Conservation (phyloP, 2,888 invertebrate species). For the Tupiocoris notatus region DNA sequence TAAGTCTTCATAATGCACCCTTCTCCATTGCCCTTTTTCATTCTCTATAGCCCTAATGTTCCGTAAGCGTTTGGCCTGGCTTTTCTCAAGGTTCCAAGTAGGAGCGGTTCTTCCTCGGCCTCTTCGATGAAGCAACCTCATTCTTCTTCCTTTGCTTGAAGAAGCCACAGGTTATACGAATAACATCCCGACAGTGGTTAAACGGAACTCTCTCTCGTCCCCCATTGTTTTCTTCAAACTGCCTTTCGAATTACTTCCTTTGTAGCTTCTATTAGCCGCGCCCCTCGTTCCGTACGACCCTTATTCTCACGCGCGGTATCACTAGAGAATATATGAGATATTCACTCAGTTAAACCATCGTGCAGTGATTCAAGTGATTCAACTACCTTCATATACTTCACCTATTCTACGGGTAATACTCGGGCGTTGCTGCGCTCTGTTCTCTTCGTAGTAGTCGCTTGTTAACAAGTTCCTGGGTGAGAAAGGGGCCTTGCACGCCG, state of each 20-base stretch:
- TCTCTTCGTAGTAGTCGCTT: conserved; percentile 7
- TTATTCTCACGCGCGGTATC: conserved; percentile 12
- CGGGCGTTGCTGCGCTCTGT: conserved; percentile 6
- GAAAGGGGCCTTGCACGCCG: neutral
- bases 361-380: conserved; percentile 9
- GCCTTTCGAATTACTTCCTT: conserved; percentile 34
- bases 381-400: conserved; percentile 20
- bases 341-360: neutral
- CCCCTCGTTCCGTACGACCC: conserved; percentile 13
- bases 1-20: neutral
- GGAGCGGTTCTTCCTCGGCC: neutral
- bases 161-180: conserved; percentile 24
- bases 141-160: neutral
- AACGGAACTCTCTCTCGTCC: neutral
- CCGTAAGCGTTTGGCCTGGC: neutral
- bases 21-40: neutral
- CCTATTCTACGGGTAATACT: neutral
- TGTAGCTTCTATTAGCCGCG: conserved; percentile 31
- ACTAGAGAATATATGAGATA: neutral
- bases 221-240: conserved; percentile 35
- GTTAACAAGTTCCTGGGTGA: conserved; percentile 23
- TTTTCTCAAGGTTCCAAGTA: neutral
- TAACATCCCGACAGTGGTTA: conserved; percentile 1
- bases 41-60: neutral
- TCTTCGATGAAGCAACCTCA: neutral